Evolutionary conservation across 1,140 invertebrate species (phyloP), one percentile per base, ranked within the genome.

Genomic region (Chrysomallon squamiferum): DNA sequence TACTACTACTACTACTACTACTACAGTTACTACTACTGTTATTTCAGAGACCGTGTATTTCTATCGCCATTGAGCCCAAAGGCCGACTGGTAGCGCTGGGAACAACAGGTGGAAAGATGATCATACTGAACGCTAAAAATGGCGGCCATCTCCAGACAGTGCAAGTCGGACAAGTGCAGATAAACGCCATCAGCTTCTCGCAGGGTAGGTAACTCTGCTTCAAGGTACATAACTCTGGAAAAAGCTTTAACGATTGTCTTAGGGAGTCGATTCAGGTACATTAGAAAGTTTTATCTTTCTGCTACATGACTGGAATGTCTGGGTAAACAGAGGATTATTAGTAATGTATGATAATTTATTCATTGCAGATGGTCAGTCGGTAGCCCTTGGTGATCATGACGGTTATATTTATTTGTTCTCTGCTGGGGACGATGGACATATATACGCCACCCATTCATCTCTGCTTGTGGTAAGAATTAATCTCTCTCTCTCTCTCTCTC

Each of bases 401-500:
- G 95, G 94, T 86, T 90, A 91, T 78, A 92, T 96, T 78, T 96
- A 96, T 84, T 87, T 96, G 64, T 96, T 95, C 86, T 88, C 89
- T 32, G 68, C 77, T 2, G 54, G 56, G 7, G 92, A 93, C 56
- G 89, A 90, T 63, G 89, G 89, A 25, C 63, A 66, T 20, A 54
- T 62, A 43, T 52, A 32, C 22, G 29, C 6, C 20, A 52, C 30
- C 13, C 33, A 62, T 15, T 30, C 20, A 30, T 11, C 41, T 4
- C 11, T 52, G 13, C 30, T 38, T 1, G 18, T 20, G 27, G 27
- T 54, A 45, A 18, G 13, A 38, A 38, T 38, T 15, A 7, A 38
- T 38, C 15, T 38, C n/a, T n/a, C n/a, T n/a, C n/a, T n/a, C n/a
- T n/a, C n/a, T n/a, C n/a, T n/a, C n/a, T n/a, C n/a, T n/a, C n/a